Base-by-base conservation (phyloP, 2,797 vertebrate genomes). In the Centroberyx gerrardi region DNA sequence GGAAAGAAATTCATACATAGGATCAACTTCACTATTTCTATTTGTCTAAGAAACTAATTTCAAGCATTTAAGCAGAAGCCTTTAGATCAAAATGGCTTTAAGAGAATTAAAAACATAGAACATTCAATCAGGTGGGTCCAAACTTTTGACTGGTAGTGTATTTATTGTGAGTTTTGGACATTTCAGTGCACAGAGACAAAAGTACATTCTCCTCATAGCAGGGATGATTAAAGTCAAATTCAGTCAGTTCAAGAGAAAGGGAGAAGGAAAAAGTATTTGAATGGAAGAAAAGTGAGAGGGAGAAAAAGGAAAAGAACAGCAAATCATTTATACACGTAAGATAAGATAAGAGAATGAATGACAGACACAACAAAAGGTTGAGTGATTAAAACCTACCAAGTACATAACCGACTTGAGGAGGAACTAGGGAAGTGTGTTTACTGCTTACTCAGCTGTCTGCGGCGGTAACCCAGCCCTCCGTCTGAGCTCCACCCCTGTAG, bases 401-500 rank as follows among this genome's bases (percentile, higher is more conserved):
- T 9, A 53, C 18, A 46, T 36, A 15, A 54, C 27, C 12, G 22
- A 46, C 14, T 7, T 7, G 10, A 67, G 22, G 38, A 14, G 65
- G 49, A 67, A 66, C 31, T 31, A 15, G 9, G 5, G 7, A n/a
- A n/a, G 62, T 78, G 55, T 64, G 59, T 71, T 74, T n/a, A 36
- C 51, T 55, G 70, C 70, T 73, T 14, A 28, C 62, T 81, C 74
- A 80, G 76, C 62, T 87, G 59, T 31, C 36, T 17, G 38, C 15
- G 40, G 12, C 62, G 44, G 60, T 65, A 40, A 29, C 12, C 40
- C 44, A 5, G 61, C 72, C 71, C 42, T 38, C 55, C 10, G 13
- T 48, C 38, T 77, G 28, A 49, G 78, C 78, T 84, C 84, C 85
- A 10, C 83, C 87, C 76, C 74, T 65, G 54, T 0, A 36, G 72